A percentile compares a stretch with the other conserved stretches of the same genome.
Evolutionary conservation across 2,797 vertebrate species (phyloP).

Genomic region (Nyctibius grandis): DNA sequence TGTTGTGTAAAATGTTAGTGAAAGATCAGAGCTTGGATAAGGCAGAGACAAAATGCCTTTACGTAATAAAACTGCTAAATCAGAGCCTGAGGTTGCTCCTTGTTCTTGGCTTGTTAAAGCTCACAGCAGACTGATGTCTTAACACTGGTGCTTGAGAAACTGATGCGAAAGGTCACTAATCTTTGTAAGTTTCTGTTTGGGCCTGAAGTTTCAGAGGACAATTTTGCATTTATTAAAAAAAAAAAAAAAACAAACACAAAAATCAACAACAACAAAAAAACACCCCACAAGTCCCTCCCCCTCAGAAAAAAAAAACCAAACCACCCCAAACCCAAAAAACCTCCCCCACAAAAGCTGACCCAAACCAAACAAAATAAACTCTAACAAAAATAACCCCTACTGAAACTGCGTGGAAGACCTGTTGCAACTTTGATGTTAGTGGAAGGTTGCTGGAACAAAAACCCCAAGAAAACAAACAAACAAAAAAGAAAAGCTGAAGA

Average conservation of each 20-base stretch:
- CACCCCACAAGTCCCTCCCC: rapidly evolving
- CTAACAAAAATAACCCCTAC: background rate
- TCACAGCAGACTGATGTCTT: background rate
- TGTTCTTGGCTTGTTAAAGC: slow-evolving; percentile 9
- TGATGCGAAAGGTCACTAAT: slow-evolving; percentile 37
- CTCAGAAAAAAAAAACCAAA: background rate
- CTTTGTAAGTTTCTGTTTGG: slow-evolving; percentile 8
- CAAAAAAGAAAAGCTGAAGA: background rate
- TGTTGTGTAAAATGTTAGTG: background rate
- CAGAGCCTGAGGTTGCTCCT: slow-evolving; percentile 5
- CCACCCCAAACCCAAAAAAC: background rate
- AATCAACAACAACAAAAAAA: background rate
- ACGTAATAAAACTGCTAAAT: background rate
- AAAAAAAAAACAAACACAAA: background rate
- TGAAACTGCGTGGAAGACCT: background rate
- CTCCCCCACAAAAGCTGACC: background rate
- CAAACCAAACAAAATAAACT: background rate
- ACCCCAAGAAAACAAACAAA: background rate
- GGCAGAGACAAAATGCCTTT: background rate
- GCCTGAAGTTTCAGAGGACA: slow-evolving; percentile 17
- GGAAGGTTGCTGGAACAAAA: background rate
- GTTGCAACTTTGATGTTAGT: background rate
- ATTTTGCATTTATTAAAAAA: background rate
- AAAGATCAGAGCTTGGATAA: background rate
- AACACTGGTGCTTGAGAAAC: background rate